A percentile compares a stretch with the other conserved stretches of the same genome.
Evolutionary conservation across 2,797 vertebrate genomes (phyloP).

Genomic region (Melanotaenia parkinsoni): DNA sequence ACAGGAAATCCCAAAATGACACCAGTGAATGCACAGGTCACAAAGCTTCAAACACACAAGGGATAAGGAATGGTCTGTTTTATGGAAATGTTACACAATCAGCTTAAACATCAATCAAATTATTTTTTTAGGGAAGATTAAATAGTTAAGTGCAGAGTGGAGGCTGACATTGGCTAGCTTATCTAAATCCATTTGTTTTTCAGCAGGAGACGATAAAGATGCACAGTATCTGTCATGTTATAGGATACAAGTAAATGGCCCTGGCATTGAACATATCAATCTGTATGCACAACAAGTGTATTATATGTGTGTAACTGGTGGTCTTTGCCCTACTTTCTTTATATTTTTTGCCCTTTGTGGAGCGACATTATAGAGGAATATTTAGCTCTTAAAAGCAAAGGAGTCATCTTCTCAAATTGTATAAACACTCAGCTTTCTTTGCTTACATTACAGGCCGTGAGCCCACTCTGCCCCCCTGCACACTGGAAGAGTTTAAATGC

Average conservation of each 20-base stretch:
- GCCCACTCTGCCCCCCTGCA: constrained; percentile 89
- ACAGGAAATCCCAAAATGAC: constrained; percentile 56
- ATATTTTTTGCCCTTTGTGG: too few relatives aligned
- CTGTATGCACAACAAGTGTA: not conserved
- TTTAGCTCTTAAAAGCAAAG: not conserved
- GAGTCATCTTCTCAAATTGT: constrained; percentile 8
- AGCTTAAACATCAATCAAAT: constrained; percentile 75
- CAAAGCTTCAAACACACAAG: constrained; percentile 40
- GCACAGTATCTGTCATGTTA: not conserved
- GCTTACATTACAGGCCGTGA: constrained; percentile 81
- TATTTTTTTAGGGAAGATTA: constrained; percentile 67
- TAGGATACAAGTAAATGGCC: not conserved
- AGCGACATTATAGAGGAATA: not conserved
- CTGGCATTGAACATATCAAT: constrained; percentile 1
- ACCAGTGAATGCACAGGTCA: constrained; percentile 27
- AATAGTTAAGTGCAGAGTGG: constrained; percentile 31
- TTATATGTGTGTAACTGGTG: not conserved
- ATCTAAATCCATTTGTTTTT: constrained; percentile 42
- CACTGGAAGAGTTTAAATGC: constrained; percentile 91
- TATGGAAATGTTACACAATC: constrained; percentile 64
- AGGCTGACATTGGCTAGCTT: constrained; percentile 37
- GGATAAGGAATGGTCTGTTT: constrained; percentile 51
- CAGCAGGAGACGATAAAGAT: not conserved
- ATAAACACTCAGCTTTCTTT: constrained; percentile 26
- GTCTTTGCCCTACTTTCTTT: too few relatives aligned